Evolutionary conservation across 2,113 vertebrate species (phyloP).

Genomic region (Syngnathoides biaculeatus): DNA sequence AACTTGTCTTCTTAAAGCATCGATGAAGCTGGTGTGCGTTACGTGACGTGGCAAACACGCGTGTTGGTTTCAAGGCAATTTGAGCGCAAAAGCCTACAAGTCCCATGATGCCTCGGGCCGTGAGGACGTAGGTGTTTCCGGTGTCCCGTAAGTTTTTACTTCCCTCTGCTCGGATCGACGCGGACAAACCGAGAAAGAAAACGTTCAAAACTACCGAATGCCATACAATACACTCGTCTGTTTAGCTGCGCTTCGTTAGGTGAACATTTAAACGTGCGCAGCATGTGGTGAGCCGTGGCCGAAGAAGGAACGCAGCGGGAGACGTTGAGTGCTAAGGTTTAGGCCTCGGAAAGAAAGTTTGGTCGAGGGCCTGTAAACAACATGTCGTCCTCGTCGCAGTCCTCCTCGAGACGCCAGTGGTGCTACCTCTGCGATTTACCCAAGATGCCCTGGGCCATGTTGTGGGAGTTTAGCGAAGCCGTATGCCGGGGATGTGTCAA

Average conservation of each 20-base stretch:
- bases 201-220: conserved; percentile 54
- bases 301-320: conserved; percentile 27
- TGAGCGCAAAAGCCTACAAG: conserved; percentile 34
- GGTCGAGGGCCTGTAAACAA: conserved; percentile 72
- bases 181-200: conserved; percentile 63
- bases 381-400: conserved; percentile 80
- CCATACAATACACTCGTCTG: neutral
- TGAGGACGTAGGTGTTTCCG: conserved; percentile 66
- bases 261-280: conserved; percentile 18
- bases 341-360: conserved; percentile 70
- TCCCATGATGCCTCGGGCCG: conserved; percentile 35
- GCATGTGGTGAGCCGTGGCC: conserved; percentile 25
- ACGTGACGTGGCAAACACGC: no score
- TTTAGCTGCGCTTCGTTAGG: neutral
- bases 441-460: conserved; percentile 92
- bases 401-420: conserved; percentile 87
- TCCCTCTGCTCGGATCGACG: conserved; percentile 66
- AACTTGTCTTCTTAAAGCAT: no score
- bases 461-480: conserved; percentile 91
- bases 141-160: conserved; percentile 70
- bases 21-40: no score
- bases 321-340: conserved; percentile 40
- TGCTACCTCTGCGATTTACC: conserved; percentile 91
- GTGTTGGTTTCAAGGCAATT: no score
- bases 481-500: conserved; percentile 89